Evolutionary conservation across 2,113 vertebrate genomes (phyloP).

Genomic region (Rhea pennata): DNA sequence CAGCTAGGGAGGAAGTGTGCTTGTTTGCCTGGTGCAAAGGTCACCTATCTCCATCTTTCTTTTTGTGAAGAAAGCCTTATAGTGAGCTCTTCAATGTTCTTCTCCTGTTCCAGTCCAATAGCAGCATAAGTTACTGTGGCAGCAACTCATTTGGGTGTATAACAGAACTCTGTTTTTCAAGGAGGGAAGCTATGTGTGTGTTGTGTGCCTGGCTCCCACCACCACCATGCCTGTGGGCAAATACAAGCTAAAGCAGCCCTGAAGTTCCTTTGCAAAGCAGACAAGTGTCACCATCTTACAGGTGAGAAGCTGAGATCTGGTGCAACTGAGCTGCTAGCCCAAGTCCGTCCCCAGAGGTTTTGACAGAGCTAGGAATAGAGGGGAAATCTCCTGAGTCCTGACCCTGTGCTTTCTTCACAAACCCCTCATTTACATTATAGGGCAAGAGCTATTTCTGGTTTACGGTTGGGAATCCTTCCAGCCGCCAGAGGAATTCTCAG

Average conservation of each 20-base stretch:
- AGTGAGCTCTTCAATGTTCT: neutral
- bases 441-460: constrained; percentile 55
- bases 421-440: constrained; percentile 49
- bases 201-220: neutral
- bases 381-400: constrained; percentile 1
- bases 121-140: neutral
- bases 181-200: neutral
- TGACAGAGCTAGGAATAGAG: constrained; percentile 22
- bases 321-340: neutral
- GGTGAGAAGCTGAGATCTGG: neutral
- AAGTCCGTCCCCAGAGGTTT: neutral
- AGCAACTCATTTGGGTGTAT: neutral
- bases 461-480: constrained; percentile 42
- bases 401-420: neutral
- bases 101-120: neutral
- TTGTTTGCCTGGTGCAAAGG: neutral
- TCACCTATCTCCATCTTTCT: neutral
- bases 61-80: neutral
- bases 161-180: neutral
- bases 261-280: neutral
- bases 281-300: neutral
- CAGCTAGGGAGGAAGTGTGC: neutral
- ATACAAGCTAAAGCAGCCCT: neutral
- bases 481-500: neutral
- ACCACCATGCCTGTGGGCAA: neutral